Evolutionary conservation across 2,888 invertebrate species (phyloP).

Genomic region (Himalopsyche japonica): DNA sequence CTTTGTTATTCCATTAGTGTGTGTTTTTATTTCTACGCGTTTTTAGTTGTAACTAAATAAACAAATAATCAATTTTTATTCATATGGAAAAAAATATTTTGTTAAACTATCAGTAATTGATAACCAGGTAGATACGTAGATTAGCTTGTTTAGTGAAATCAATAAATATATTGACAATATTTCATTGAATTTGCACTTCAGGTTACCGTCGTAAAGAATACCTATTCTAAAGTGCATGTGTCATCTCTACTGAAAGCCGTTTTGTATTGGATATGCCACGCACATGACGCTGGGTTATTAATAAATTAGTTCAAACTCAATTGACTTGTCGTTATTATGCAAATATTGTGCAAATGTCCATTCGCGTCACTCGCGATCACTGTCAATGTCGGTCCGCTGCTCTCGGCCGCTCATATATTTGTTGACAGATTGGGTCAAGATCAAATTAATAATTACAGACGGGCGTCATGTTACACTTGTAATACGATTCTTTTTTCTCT

Average conservation of each 20-base stretch:
- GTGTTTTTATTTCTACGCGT: no score
- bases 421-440: slow-evolving; percentile 34
- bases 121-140: no score
- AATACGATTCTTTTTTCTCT: neutral
- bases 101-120: no score
- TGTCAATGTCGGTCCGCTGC: slow-evolving; percentile 28
- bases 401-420: slow-evolving; percentile 21
- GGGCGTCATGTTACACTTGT: slow-evolving; percentile 16
- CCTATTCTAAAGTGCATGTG: slow-evolving; percentile 4
- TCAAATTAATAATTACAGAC: slow-evolving; percentile 18
- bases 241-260: slow-evolving; percentile 22
- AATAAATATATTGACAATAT: no score
- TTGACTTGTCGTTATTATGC: slow-evolving; percentile 39
- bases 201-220: no score
- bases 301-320: slow-evolving; percentile 32
- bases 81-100: no score
- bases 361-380: slow-evolving; percentile 31
- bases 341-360: slow-evolving; percentile 38
- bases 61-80: no score
- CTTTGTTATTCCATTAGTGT: no score
- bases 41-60: no score
- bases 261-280: slow-evolving; percentile 10
- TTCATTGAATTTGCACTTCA: no score
- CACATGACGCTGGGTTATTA: slow-evolving; percentile 23
- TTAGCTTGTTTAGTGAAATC: no score